Conservation (phyloP, 2,888 invertebrate species). For the Trachelus tabidus region DNA sequence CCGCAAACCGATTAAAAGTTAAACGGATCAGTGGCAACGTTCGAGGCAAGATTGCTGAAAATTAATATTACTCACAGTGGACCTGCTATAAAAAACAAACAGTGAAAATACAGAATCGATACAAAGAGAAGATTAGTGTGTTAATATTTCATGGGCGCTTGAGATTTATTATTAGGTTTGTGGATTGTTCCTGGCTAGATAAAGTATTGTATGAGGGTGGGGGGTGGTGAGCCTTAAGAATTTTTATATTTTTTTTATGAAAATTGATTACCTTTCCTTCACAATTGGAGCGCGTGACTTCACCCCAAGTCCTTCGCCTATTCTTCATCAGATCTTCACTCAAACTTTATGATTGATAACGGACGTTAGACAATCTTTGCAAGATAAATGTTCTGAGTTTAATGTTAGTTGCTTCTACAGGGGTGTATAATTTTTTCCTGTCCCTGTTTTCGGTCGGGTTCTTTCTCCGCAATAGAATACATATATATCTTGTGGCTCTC, state of each 20-base stretch:
- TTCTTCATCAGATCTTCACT: slow-evolving; percentile 15
- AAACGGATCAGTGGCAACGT: slow-evolving; percentile 17
- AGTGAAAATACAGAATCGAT: neutral
- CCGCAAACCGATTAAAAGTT: slow-evolving; percentile 23
- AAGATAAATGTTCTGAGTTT: slow-evolving; percentile 20
- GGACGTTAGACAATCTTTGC: slow-evolving; percentile 16
- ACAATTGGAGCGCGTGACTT: neutral
- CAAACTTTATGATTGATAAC: slow-evolving; percentile 20
- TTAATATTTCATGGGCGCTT: neutral
- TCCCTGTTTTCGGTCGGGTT: neutral
- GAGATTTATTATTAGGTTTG: neutral
- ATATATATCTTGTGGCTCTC: neutral
- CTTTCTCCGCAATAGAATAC: neutral
- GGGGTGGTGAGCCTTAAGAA: neutral
- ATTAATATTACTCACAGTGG: slow-evolving; percentile 14
- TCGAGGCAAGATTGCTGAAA: slow-evolving; percentile 4
- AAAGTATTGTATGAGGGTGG: neutral
- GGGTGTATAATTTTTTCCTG: neutral
- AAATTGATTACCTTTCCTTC: neutral
- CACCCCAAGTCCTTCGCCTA: neutral
- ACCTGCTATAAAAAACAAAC: neutral
- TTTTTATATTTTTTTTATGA: neutral
- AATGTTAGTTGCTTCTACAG: slow-evolving; percentile 15
- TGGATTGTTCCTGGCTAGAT: neutral
- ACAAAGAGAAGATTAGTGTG: neutral